Conservation (phyloP, 2,888 invertebrate species). For the Mesorhabditis spiculigera region DNA sequence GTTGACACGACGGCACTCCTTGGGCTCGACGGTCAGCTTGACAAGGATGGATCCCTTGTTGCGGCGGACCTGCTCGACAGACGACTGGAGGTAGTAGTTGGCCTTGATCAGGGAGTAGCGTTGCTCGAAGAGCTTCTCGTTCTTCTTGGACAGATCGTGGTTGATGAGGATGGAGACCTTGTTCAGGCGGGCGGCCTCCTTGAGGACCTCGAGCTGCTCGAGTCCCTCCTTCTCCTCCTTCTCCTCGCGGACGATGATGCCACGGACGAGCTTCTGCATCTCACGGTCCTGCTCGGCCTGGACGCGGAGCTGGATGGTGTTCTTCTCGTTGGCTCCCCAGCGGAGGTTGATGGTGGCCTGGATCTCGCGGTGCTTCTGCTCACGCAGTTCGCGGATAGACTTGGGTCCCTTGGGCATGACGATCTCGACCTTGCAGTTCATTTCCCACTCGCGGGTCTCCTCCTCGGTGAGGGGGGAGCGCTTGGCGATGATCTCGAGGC, state of each 20-base stretch:
- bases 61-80: slow-evolving; percentile 3
- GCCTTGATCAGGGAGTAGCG: slow-evolving; percentile 18
- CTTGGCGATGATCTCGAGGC: slow-evolving; percentile 18
- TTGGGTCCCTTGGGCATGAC: slow-evolving; percentile 23
- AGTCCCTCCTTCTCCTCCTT: slow-evolving; percentile 20
- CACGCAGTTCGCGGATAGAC: slow-evolving; percentile 17
- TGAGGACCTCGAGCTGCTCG: slow-evolving; percentile 25
- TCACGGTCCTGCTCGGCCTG: slow-evolving; percentile 29
- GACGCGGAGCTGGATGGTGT: slow-evolving; percentile 25
- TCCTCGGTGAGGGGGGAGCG: slow-evolving; percentile 15
- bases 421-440: slow-evolving; percentile 18
- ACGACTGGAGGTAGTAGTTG: slow-evolving; percentile 17
- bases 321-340: slow-evolving; percentile 24
- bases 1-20: slow-evolving; percentile 26
- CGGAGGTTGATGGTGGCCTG: slow-evolving; percentile 19
- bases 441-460: slow-evolving; percentile 23
- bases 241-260: slow-evolving; percentile 7
- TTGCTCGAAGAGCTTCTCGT: slow-evolving; percentile 16
- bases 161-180: slow-evolving; percentile 28
- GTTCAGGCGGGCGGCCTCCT: slow-evolving; percentile 34
- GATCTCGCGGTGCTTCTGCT: slow-evolving; percentile 31
- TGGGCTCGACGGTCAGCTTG: slow-evolving; percentile 33
- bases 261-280: slow-evolving; percentile 34
- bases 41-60: slow-evolving; percentile 18
- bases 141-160: slow-evolving; percentile 25